Evolutionary conservation across 2,113 vertebrate genomes (phyloP).

Genomic region (Solea solea): DNA sequence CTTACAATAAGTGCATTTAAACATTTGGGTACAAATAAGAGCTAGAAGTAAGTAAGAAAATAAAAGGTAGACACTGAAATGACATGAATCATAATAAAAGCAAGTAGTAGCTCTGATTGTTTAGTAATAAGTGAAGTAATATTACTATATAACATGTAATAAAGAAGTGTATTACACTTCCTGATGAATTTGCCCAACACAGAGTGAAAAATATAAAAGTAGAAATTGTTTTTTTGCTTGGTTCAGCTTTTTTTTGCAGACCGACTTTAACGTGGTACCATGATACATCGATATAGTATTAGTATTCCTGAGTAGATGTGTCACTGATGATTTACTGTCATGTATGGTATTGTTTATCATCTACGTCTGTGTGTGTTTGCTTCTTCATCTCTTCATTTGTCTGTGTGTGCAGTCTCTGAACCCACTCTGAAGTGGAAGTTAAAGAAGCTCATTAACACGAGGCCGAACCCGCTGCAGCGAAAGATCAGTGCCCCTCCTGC

Average conservation of each 20-base stretch:
- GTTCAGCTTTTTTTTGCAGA: constrained; percentile 1
- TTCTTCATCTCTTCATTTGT: neutral
- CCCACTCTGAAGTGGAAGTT: constrained; percentile 93
- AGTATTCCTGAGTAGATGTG: neutral
- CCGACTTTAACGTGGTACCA: too few relatives aligned
- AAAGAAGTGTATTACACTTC: too few relatives aligned
- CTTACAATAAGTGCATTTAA: too few relatives aligned
- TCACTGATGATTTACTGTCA: neutral
- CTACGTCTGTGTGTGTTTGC: neutral
- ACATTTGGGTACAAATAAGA: too few relatives aligned
- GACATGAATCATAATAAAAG: too few relatives aligned
- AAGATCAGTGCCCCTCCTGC: constrained; percentile 91
- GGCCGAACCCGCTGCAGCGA: constrained; percentile 90
- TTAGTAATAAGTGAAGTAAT: too few relatives aligned
- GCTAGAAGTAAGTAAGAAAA: too few relatives aligned
- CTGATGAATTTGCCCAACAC: too few relatives aligned
- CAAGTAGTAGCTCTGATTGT: too few relatives aligned
- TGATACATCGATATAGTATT: neutral
- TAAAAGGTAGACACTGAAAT: too few relatives aligned
- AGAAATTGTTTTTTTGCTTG: constrained; percentile 21
- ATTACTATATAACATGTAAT: too few relatives aligned
- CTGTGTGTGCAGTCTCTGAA: constrained; percentile 85
- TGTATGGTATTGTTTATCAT: neutral
- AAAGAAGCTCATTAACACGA: constrained; percentile 89
- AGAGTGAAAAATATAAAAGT: constrained; percentile 36